These are phyloP conservation scores for Dasypus novemcinctus DNA, from an alignment of 2,113 vertebrate genomes.

Conservation along the genomic window DNA sequence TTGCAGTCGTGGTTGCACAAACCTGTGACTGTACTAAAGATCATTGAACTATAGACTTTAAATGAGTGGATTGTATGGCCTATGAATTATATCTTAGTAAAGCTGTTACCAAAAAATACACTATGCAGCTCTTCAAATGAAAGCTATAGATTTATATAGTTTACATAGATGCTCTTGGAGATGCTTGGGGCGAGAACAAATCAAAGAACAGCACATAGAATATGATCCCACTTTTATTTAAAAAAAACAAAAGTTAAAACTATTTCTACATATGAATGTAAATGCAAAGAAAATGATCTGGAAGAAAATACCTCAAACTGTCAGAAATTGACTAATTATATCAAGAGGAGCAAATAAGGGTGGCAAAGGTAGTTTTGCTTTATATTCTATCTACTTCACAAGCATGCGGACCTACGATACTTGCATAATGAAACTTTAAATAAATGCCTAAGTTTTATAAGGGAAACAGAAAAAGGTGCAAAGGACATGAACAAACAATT, in stretches of 20 bases:
- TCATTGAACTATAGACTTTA: neutral
- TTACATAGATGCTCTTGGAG: neutral
- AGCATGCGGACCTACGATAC: neutral
- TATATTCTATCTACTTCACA: neutral
- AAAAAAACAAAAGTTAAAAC: neutral
- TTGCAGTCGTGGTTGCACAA: neutral
- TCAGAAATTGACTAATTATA: neutral
- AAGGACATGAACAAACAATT: neutral
- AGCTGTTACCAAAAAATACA: neutral
- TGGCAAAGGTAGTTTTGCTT: neutral
- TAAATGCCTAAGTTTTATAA: neutral
- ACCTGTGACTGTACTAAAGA: neutral
- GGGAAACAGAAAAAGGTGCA: neutral
- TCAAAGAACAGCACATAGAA: neutral
- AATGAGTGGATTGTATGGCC: neutral
- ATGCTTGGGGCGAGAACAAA: neutral
- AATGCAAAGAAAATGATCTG: neutral
- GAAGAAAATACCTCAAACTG: neutral
- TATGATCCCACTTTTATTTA: neutral
- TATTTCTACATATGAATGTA: neutral
- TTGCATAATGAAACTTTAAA: neutral
- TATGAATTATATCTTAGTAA: neutral
- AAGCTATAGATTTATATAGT: neutral
- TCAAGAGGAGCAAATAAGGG: neutral
- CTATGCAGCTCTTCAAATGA: neutral